phyloP scores from a whole-genome alignment of 2,113 vertebrate species.

The Emydura subglobosa region DNA sequence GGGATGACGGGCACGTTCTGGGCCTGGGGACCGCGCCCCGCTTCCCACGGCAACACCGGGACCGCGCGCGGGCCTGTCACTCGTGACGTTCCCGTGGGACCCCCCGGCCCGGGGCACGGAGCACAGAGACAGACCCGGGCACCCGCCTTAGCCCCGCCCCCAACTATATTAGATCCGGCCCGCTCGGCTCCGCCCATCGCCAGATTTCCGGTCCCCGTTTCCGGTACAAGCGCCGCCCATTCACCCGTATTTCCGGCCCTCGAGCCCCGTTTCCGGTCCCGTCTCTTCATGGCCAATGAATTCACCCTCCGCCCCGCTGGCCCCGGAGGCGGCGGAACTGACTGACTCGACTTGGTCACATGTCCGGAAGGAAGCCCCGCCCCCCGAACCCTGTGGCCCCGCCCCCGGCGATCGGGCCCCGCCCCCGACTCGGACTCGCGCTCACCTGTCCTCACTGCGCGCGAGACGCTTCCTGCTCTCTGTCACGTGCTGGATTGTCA shows the following conservation, averaged over 20 bases:
- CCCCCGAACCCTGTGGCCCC: not conserved
- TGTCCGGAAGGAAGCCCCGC: not conserved
- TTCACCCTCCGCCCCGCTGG: not conserved
- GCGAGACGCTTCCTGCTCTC: not conserved
- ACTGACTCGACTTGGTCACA: too few species aligned
- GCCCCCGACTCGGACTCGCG: not conserved
- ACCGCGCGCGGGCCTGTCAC: too few species aligned
- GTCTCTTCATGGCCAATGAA: not conserved
- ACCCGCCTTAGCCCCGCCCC: not conserved
- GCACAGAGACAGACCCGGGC: too few species aligned
- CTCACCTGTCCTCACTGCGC: constrained; percentile 3
- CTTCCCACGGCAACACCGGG: too few species aligned
- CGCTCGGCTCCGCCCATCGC: not conserved
- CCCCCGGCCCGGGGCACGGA: too few species aligned
- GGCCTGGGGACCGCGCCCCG: too few species aligned
- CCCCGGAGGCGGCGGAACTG: not conserved
- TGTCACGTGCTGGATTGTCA: constrained; percentile 38
- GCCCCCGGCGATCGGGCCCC: not conserved
- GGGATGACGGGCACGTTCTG: too few species aligned
- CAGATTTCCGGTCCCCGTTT: not conserved
- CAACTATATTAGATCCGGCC: not conserved
- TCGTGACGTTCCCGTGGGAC: too few species aligned
- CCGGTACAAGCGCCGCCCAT: not conserved
- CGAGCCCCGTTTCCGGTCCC: constrained; percentile 6
- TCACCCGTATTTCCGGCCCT: not conserved